A percentile compares a stretch with the other conserved stretches of the same genome.
phyloP scores from a whole-genome alignment of 2,888 invertebrate genomes.

The Sinohyriopsis cumingii region DNA sequence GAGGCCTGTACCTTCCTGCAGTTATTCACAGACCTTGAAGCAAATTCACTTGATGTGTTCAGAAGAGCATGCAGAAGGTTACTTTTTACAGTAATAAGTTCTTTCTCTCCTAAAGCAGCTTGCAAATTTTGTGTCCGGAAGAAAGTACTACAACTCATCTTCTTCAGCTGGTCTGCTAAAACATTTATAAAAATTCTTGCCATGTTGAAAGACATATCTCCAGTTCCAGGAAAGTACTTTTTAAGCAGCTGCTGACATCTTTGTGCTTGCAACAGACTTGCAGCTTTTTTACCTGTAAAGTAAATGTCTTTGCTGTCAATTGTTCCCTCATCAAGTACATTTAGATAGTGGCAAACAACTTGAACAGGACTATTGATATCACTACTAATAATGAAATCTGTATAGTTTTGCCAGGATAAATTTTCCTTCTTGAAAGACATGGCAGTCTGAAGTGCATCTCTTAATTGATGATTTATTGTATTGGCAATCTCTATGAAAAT shows the following conservation, averaged over 20 bases:
- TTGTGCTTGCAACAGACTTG: constrained; percentile 15
- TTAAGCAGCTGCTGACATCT: constrained; percentile 28
- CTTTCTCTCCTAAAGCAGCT: constrained; percentile 11
- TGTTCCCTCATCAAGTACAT: constrained; percentile 17
- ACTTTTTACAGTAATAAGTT: constrained; percentile 11
- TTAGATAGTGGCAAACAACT: constrained; percentile 45
- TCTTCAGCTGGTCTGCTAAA: constrained; percentile 55
- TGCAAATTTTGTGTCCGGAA: constrained; percentile 14
- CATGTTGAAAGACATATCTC: constrained; percentile 35
- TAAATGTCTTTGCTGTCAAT: constrained; percentile 35
- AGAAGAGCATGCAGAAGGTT: constrained; percentile 22
- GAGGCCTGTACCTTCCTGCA: constrained; percentile 21
- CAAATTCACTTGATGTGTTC: constrained; percentile 28
- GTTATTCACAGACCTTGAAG: constrained; percentile 19
- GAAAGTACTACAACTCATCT: constrained; percentile 44
- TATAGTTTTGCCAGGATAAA: constrained; percentile 32
- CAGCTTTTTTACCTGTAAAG: constrained; percentile 15
- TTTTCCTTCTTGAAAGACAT: constrained; percentile 31
- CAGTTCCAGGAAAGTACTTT: constrained; percentile 20
- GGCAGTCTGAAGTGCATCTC: constrained; percentile 40
- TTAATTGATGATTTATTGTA: constrained; percentile 34
- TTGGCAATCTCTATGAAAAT: constrained; percentile 48
- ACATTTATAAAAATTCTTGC: constrained; percentile 43
- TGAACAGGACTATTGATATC: constrained; percentile 48
- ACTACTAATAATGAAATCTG: constrained; percentile 25